A percentile compares a stretch with the other conserved stretches of the same genome.
Evolutionary conservation across 2,113 vertebrate species (phyloP).

Genomic region (Poicephalus meyeri): DNA sequence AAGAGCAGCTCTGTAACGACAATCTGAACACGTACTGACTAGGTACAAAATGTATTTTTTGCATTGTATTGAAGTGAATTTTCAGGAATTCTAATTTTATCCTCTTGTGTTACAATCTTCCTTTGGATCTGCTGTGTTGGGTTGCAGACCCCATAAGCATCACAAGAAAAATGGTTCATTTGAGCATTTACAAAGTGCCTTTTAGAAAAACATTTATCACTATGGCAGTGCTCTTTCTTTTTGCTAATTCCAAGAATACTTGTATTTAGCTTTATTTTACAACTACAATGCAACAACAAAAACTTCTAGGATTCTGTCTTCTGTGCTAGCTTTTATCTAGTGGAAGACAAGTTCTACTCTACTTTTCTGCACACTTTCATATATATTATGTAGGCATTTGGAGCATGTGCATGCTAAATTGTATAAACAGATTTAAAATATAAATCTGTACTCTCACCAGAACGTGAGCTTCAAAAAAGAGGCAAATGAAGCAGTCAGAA

Average conservation of each 20-base stretch:
- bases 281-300: neutral
- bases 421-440: neutral
- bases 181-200: constrained; percentile 30
- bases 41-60: neutral
- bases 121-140: neutral
- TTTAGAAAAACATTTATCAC: neutral
- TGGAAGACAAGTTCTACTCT: constrained; percentile 29
- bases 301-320: neutral
- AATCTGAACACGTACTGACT: neutral
- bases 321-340: constrained; percentile 16
- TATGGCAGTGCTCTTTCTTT: constrained; percentile 29
- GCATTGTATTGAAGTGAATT: neutral
- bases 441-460: neutral
- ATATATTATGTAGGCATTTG: neutral
- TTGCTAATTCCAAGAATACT: neutral
- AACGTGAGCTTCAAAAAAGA: neutral
- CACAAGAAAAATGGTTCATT: neutral
- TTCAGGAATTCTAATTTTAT: neutral
- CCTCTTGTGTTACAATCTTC: neutral
- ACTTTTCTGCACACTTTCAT: constrained; percentile 4
- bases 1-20: neutral
- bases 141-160: neutral
- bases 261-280: neutral
- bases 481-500: neutral
- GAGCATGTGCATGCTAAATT: constrained; percentile 12